Conservation (phyloP, 1,140 invertebrate species). For the Drosophila athabasca region DNA sequence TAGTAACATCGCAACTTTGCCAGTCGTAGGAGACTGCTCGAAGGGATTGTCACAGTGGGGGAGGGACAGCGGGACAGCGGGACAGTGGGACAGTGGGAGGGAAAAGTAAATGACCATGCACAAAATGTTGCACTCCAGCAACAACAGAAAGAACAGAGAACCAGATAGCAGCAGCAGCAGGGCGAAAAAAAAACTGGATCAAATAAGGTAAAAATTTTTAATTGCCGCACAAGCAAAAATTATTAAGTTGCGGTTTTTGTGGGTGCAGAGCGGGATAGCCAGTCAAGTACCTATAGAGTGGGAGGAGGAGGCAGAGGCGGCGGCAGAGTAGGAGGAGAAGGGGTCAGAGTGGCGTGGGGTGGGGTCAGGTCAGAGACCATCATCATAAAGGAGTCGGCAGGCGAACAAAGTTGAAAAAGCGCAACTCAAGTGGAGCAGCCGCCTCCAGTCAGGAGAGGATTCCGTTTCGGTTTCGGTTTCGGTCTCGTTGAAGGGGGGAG, state of each 20-base stretch:
- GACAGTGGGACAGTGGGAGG: slow-evolving; percentile 32
- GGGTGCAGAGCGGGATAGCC: slow-evolving; percentile 15
- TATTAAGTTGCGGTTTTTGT: slow-evolving; percentile 72
- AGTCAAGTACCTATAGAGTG: no score
- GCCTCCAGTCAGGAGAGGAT: slow-evolving; percentile 32
- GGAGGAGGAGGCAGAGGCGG: no score
- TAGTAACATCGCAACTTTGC: slow-evolving; percentile 73
- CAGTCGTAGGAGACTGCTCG: slow-evolving; percentile 1
- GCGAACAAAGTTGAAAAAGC: slow-evolving; percentile 53
- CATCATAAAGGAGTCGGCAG: slow-evolving; percentile 40
- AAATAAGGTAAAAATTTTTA: slow-evolving; percentile 82
- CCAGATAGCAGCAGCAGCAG: slow-evolving; percentile 12
- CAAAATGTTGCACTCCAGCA: slow-evolving; percentile 61
- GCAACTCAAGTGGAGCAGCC: slow-evolving; percentile 49
- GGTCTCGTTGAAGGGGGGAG: slow-evolving; percentile 18
- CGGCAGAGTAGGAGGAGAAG: no score
- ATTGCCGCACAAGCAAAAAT: slow-evolving; percentile 75
- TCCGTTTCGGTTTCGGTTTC: slow-evolving; percentile 43
- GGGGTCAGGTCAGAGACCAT: slow-evolving; percentile 32
- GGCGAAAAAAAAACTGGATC: slow-evolving; percentile 62
- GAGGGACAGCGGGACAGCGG: slow-evolving; percentile 22
- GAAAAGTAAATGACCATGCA: slow-evolving; percentile 76
- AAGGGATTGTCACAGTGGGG: no score
- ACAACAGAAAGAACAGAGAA: slow-evolving; percentile 3
- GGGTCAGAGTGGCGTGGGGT: not conserved